phyloP scores from a whole-genome alignment of 2,888 invertebrate species.

The Fragum whitleyi region DNA sequence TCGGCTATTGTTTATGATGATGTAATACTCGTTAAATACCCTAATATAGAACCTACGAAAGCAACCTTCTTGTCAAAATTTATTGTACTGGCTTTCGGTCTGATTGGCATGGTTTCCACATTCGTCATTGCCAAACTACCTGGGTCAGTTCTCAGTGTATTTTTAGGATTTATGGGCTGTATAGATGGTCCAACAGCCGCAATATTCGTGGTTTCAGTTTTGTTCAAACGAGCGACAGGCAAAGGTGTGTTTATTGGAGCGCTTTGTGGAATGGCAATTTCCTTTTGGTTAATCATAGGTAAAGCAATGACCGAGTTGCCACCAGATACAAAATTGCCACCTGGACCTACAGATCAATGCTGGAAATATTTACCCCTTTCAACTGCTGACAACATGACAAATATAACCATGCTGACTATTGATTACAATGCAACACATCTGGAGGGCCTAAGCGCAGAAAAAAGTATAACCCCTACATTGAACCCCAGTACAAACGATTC shows the following conservation, averaged over 20 bases:
- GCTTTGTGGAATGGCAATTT: slow-evolving; percentile 29
- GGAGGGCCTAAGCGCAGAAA: neutral
- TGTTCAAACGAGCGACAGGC: slow-evolving; percentile 29
- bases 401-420: neutral
- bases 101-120: slow-evolving; percentile 22
- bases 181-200: neutral
- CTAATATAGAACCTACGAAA: slow-evolving; percentile 11
- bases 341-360: slow-evolving; percentile 40
- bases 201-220: slow-evolving; percentile 38
- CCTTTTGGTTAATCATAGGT: slow-evolving; percentile 40
- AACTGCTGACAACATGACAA: neutral
- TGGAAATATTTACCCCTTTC: neutral
- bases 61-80: slow-evolving; percentile 24
- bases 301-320: slow-evolving; percentile 19
- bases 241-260: slow-evolving; percentile 44
- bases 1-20: slow-evolving; percentile 23
- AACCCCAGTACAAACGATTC: neutral
- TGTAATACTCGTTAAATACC: slow-evolving; percentile 22
- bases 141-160: slow-evolving; percentile 25
- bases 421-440: neutral
- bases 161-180: slow-evolving; percentile 28
- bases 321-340: slow-evolving; percentile 5
- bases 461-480: neutral
- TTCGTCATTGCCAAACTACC: slow-evolving; percentile 33
- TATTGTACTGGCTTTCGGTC: slow-evolving; percentile 21